phyloP scores from a whole-genome alignment of 2,888 invertebrate genomes.

The Podotricha telesiphe region DNA sequence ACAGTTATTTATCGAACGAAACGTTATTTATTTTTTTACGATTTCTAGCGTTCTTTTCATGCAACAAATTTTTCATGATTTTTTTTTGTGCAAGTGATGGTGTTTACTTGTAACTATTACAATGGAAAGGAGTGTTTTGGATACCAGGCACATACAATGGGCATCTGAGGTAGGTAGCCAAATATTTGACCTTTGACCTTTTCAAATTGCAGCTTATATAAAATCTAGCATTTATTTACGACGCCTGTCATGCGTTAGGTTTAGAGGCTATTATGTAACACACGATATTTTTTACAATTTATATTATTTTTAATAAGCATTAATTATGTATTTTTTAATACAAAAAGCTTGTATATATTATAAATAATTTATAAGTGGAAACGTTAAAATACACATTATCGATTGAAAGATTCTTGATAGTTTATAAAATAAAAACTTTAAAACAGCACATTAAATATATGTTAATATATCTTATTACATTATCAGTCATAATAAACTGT shows the following conservation, averaged over 20 bases:
- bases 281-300: background rate
- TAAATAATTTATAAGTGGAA: too few species aligned
- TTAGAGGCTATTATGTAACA: background rate
- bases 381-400: too few species aligned
- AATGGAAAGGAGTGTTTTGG: slow-evolving; percentile 80
- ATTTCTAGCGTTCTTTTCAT: slow-evolving; percentile 52
- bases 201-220: slow-evolving; percentile 1
- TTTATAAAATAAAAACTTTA: too few species aligned
- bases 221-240: slow-evolving; percentile 1
- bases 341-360: too few species aligned
- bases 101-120: slow-evolving; percentile 59
- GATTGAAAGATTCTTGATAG: too few species aligned
- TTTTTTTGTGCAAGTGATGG: slow-evolving; percentile 66
- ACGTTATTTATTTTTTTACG: slow-evolving; percentile 54
- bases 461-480: too few species aligned
- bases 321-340: background rate
- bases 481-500: too few species aligned
- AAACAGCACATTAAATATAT: too few species aligned
- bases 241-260: background rate
- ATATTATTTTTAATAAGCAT: background rate
- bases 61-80: slow-evolving; percentile 26
- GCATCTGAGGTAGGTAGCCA: slow-evolving; percentile 73
- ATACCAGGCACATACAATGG: slow-evolving; percentile 74
- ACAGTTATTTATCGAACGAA: slow-evolving; percentile 62
- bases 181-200: slow-evolving; percentile 34